Evolutionary conservation across 1,140 invertebrate genomes (phyloP).

Genomic region (Phymastichus coffea): DNA sequence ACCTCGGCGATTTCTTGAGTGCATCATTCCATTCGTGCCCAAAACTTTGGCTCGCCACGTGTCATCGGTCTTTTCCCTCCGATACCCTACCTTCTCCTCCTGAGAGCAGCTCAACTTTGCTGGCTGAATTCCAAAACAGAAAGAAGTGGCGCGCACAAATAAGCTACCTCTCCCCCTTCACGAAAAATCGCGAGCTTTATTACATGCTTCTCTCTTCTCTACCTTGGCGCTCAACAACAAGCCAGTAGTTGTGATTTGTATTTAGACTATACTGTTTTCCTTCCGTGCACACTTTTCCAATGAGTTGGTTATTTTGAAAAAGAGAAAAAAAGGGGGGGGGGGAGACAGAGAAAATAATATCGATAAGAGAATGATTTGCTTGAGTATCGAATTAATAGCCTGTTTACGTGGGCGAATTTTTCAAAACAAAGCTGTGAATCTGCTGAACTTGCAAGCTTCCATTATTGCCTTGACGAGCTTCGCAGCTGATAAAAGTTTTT

Average conservation of each 20-base stretch:
- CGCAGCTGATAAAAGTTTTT: slow-evolving; percentile 15
- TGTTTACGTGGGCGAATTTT: slow-evolving; percentile 15
- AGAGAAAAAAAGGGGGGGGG: neutral
- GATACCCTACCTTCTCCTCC: too few species aligned
- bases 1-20: too few species aligned
- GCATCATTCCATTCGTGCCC: too few species aligned
- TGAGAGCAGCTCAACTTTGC: slow-evolving; percentile 4
- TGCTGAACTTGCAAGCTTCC: neutral
- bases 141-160: neutral
- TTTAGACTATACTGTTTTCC: neutral
- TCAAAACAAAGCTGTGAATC: slow-evolving; percentile 10
- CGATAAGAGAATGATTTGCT: slow-evolving; percentile 5
- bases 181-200: slow-evolving; percentile 17
- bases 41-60: too few species aligned
- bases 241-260: slow-evolving; percentile 22
- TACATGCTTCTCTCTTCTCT: neutral
- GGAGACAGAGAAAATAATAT: neutral
- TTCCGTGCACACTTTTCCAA: slow-evolving; percentile 4
- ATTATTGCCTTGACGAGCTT: slow-evolving; percentile 7
- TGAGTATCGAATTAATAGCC: slow-evolving; percentile 4
- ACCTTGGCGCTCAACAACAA: slow-evolving; percentile 16
- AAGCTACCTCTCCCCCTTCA: neutral
- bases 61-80: too few species aligned
- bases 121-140: slow-evolving; percentile 18
- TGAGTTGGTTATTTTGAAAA: slow-evolving; percentile 15